Evolutionary conservation across 2,113 vertebrate species (phyloP), one percentile per base, ranked within the genome.

Genomic region (Gila orcuttii): DNA sequence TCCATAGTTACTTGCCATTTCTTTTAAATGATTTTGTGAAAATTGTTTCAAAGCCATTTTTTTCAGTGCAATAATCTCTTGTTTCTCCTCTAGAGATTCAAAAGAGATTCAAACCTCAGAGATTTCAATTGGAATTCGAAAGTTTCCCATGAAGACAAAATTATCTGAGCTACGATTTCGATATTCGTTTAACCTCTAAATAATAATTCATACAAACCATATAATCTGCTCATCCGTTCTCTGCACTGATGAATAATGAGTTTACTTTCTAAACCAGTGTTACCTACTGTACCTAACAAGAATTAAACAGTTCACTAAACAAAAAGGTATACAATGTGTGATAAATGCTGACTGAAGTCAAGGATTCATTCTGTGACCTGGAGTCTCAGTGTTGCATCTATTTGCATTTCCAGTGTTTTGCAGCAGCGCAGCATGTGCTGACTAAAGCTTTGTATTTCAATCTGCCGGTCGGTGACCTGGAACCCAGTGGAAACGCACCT

Each of bases 401-500:
- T 79, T 73, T 82, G 45, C 83, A 88, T 82, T 82, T 42, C 21
- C 81, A 45, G 89, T 88, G 82, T 87, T 90, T 81, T 86, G 42
- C 71, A 45, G 60, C 60, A 68, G 62, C 1, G 39, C 57, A 31
- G 47, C 42, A 60, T 39, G 52, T 60, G 60, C 62, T 78, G 79
- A 86, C 69, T 66, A 60, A 4, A 76, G 31, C 31, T 64, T 39
- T 90, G 84, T 89, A 90, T 85, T 86, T 89, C 59, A 62, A 77
- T 80, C 59, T 45, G 57, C 59, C 25, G 9, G 66, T 2, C 13
- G 6, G 3, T 75, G 52, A 81, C 68, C 55, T 33, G 66, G 21
- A 52, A 64, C 9, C 31, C n/a, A 2, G 10, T 19, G 50, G 19
- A 9, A 12, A 89, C 79, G 89, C 92, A 99, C 98, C 97, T 99